A percentile compares a stretch with the other conserved stretches of the same genome.
These are phyloP conservation scores for Mustela erminea DNA, from an alignment of 2,797 vertebrate species.

Conservation along the genomic window DNA sequence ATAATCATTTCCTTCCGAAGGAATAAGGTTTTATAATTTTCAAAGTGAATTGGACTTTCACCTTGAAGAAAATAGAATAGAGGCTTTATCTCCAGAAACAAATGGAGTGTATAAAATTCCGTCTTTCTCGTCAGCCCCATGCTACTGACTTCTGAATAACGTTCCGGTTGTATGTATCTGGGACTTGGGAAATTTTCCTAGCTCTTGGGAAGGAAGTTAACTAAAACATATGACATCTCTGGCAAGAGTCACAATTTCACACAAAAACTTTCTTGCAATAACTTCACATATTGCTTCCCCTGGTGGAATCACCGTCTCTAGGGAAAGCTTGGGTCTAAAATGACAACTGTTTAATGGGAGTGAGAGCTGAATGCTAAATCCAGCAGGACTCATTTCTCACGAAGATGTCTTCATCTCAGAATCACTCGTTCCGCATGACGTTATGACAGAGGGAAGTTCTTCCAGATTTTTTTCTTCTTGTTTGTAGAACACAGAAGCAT, in stretches of 20 bases:
- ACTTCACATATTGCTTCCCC: constrained; percentile 63
- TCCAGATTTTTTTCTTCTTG: constrained; percentile 32
- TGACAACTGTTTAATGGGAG: constrained; percentile 54
- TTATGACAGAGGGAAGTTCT: neutral
- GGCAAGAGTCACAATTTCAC: constrained; percentile 73
- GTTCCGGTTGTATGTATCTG: constrained; percentile 65
- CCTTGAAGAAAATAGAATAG: constrained; percentile 59
- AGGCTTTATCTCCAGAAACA: constrained; percentile 65
- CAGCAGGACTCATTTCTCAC: constrained; percentile 29
- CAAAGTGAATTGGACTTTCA: constrained; percentile 66
- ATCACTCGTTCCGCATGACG: neutral
- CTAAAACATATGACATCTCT: constrained; percentile 80
- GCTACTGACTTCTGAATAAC: constrained; percentile 57
- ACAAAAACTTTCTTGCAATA: constrained; percentile 73
- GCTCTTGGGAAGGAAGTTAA: constrained; percentile 79
- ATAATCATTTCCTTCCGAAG: constrained; percentile 44
- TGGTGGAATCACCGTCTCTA: constrained; percentile 54
- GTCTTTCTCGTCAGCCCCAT: neutral
- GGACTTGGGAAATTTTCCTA: constrained; percentile 71
- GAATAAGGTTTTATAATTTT: constrained; percentile 51
- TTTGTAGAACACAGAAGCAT: constrained; percentile 44
- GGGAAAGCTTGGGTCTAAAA: constrained; percentile 55
- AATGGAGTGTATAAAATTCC: constrained; percentile 64
- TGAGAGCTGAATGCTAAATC: constrained; percentile 30
- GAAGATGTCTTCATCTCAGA: constrained; percentile 16